Base-by-base conservation (phyloP, 2,113 vertebrate genomes). In the Holacanthus passer region DNA sequence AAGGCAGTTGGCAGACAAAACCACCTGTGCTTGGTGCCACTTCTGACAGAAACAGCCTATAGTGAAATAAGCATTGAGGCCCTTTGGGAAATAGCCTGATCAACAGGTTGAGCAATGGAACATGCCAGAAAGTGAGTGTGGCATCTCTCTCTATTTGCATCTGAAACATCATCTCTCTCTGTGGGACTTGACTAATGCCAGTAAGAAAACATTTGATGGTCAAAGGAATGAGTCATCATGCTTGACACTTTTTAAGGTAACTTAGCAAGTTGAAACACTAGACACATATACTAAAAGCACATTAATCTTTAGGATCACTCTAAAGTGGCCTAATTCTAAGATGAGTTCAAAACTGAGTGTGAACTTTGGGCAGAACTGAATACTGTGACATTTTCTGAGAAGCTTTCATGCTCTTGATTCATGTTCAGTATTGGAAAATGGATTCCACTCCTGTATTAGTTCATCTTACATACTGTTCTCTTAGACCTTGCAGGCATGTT, bases 51-150 rank as follows among this genome's bases (percentile, higher is more conserved):
- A 82, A 71, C 64, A 70, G 72, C 79, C 32, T 27, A 29, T 32
- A 70, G 71, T 83, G 67, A 88, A 83, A 80, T 60, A 71, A 62
- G 45, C 37, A 55, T 82, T 73, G 16, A 68, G 76, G 84, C 55
- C 73, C 79, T 79, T 76, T 68, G 63, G 75, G 80, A 47, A 79
- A 48, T 63, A 88, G 81, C 88, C 84, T 82, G 91, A 91, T 87
- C 65, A 91, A 89, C 93, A 89, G 90, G 92, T 93, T 91, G 79
- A 82, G 82, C 91, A 83, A 45, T 78, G 64, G 67, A 86, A 87
- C 80, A 78, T 84, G 87, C 88, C 82, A 89, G 79, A 39, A 4
- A 68, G 66, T 16, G 73, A 87, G 41, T n/a, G 5, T 60, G 73
- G 37, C 55, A 24, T 82, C 60, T 56, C 74, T 88, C 59, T 73